A percentile compares a stretch with the other conserved stretches of the same genome.
Evolutionary conservation across 2,888 invertebrate species (phyloP).

Genomic region (Leucozona laternaria): DNA sequence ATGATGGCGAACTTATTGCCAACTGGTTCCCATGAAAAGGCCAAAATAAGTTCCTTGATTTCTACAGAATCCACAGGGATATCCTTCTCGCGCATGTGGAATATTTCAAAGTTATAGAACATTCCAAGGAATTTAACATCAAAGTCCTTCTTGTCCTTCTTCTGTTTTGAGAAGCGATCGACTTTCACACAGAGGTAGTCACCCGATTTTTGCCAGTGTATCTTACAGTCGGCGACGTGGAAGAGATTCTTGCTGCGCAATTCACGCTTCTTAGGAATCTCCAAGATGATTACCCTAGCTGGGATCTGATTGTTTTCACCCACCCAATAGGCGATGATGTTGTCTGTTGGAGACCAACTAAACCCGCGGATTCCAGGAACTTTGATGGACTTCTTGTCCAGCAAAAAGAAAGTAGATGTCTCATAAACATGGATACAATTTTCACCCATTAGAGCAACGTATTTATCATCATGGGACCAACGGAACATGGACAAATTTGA

Average conservation of each 20-base stretch:
- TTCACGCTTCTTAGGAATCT: slow-evolving; percentile 95
- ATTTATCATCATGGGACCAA: slow-evolving; percentile 98
- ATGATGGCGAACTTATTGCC: slow-evolving; percentile 98
- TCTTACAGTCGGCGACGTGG: slow-evolving; percentile 98
- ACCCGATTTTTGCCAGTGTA: slow-evolving; percentile 99
- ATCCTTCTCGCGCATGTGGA: slow-evolving; percentile 98
- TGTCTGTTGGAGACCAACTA: slow-evolving; percentile 99
- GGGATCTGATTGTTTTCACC: slow-evolving; percentile 98
- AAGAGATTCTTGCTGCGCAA: slow-evolving; percentile 97
- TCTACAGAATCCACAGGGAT: slow-evolving; percentile 99
- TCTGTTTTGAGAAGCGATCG: slow-evolving; percentile 93
- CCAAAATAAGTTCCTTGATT: slow-evolving; percentile 95
- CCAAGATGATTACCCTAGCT: slow-evolving; percentile 95
- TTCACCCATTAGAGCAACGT: slow-evolving; percentile 94
- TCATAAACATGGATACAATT: slow-evolving; percentile 97
- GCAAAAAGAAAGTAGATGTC: slow-evolving; percentile 96
- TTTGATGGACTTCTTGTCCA: slow-evolving; percentile 97
- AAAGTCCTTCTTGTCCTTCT: slow-evolving; percentile 95
- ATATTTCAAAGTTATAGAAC: slow-evolving; percentile 99
- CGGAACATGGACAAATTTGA: slow-evolving; percentile 97
- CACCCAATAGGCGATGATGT: slow-evolving; percentile 98
- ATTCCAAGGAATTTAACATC: slow-evolving; percentile 98
- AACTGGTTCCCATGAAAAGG: slow-evolving; percentile 99
- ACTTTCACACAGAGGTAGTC: slow-evolving; percentile 98
- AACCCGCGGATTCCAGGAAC: slow-evolving; percentile 96